Evolutionary conservation across 1,140 invertebrate species (phyloP).

Genomic region (Berghia stephanieae): DNA sequence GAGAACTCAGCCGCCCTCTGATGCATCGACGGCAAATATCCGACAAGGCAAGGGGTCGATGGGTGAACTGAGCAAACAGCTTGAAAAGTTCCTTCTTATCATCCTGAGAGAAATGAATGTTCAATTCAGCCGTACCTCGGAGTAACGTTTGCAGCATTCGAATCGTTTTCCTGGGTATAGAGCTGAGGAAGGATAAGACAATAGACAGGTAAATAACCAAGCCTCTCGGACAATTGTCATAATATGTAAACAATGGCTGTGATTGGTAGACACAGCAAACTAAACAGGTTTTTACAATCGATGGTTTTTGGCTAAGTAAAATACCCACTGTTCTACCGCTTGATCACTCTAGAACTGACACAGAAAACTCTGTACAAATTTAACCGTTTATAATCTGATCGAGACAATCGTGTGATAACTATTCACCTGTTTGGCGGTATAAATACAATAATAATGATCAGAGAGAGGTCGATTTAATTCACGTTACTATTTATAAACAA

Average conservation of each 20-base stretch:
- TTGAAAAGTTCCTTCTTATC: conserved; percentile 47
- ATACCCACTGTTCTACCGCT: too few relatives aligned
- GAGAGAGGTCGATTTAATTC: too few relatives aligned
- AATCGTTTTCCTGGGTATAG: conserved; percentile 27
- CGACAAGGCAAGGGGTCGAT: conserved; percentile 46
- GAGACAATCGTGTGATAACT: too few relatives aligned
- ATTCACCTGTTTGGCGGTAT: too few relatives aligned
- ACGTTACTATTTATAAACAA: too few relatives aligned
- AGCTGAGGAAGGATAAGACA: conserved; percentile 5
- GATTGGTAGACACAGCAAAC: not conserved
- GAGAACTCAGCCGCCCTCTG: conserved; percentile 42
- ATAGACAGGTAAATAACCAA: not conserved
- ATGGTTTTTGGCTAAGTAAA: too few relatives aligned
- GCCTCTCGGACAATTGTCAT: not conserved
- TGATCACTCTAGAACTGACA: too few relatives aligned
- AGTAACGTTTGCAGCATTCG: conserved; percentile 48
- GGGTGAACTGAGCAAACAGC: conserved; percentile 44
- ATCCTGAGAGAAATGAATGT: conserved; percentile 41
- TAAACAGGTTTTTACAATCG: too few relatives aligned
- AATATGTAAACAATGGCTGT: not conserved
- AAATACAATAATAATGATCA: too few relatives aligned
- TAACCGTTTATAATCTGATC: too few relatives aligned
- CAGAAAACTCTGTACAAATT: too few relatives aligned
- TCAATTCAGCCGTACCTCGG: conserved; percentile 41
- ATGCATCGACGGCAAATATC: conserved; percentile 50